Percentiles rank a stretch among this genome's conserved stretches.
These are phyloP conservation scores for Lateolabrax maculatus DNA, from an alignment of 2,797 vertebrate genomes.

Conservation along the genomic window DNA sequence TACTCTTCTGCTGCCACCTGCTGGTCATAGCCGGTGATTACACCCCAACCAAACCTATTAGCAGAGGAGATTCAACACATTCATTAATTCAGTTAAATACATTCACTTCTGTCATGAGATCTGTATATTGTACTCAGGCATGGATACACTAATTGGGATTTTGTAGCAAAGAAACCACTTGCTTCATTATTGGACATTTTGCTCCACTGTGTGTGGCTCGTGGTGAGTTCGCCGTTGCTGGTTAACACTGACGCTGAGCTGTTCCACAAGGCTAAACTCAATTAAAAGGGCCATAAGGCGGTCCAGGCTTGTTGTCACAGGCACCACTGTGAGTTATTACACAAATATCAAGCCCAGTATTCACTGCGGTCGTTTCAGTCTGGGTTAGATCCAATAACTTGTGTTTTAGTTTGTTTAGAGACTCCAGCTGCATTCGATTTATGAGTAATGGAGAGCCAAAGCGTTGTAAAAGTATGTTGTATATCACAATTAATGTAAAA, in stretches of 20 bases:
- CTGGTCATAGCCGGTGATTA: constrained; percentile 6
- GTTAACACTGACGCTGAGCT: neutral
- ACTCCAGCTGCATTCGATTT: constrained; percentile 16
- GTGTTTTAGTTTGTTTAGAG: constrained; percentile 7
- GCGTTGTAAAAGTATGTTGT: neutral
- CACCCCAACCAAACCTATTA: neutral
- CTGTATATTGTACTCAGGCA: neutral
- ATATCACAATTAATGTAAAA: constrained; percentile 2
- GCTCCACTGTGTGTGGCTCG: neutral
- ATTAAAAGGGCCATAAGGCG: neutral
- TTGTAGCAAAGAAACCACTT: neutral
- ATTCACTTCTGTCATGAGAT: neutral
- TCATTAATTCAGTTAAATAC: neutral
- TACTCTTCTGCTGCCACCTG: constrained; percentile 47
- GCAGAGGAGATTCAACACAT: neutral
- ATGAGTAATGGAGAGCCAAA: neutral
- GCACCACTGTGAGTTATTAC: neutral
- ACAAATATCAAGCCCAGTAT: neutral
- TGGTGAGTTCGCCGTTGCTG: neutral
- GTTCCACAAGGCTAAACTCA: neutral
- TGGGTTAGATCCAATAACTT: neutral
- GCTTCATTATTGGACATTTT: neutral
- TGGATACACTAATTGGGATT: neutral
- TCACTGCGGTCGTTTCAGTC: neutral
- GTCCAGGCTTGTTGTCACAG: neutral